Evolutionary conservation across 2,888 invertebrate species (phyloP), one percentile per base, ranked within the genome.

Genomic region (Folsomia manolachei): DNA sequence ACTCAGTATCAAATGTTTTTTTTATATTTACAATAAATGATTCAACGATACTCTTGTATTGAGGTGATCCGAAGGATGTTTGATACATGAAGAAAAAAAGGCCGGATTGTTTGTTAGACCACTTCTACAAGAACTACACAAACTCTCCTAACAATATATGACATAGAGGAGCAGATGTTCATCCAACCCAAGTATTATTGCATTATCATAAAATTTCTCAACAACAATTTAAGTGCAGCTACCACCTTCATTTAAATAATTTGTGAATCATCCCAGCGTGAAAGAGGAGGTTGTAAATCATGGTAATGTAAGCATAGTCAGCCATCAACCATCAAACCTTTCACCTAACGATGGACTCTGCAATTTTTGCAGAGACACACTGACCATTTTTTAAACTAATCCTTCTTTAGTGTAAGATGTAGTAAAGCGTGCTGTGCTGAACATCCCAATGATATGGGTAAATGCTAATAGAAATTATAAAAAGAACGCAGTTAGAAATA

Each of bases 151-250:
- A n/a, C n/a, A n/a, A n/a, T n/a, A n/a, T n/a, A n/a, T n/a, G n/a
- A n/a, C n/a, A n/a, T n/a, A n/a, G n/a, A n/a, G n/a, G n/a, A n/a
- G n/a, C n/a, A n/a, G n/a, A n/a, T n/a, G n/a, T n/a, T n/a, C n/a
- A n/a, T n/a, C n/a, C n/a, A n/a, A 51, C 26, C 21, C 27, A 27
- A 60, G 27, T 66, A 65, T 74, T 65, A 67, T 69, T 63, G 51
- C 75, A 39, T 14, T 14, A 9, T 14, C 39, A 14, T 39, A 39
- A 39, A 14, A 39, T 39, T 39, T 4, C 39, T 14, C 39, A 39
- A 39, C 39, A 14, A 4, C 4, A 39, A 39, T 39, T 39, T 4
- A 39, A 39, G 4, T 39, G 39, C 39, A 39, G 39, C 39, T 39
- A 39, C 39, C 39, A 39, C 39, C 14, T 39, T 4, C 4, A 39